Evolutionary conservation across 2,113 vertebrate genomes (phyloP).

Genomic region (Dromaius novaehollandiae): DNA sequence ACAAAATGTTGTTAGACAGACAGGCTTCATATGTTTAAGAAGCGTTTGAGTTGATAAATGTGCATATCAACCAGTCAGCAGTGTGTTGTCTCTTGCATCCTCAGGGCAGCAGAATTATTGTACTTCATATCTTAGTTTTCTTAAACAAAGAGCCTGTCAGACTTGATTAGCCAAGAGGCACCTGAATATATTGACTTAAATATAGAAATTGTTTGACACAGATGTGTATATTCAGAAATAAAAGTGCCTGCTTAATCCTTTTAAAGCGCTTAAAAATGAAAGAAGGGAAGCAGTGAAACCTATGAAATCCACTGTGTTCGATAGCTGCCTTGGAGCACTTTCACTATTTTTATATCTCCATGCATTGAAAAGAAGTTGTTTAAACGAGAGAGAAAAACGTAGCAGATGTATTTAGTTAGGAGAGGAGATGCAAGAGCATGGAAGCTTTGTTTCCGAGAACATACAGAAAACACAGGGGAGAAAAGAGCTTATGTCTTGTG

Average conservation of each 20-base stretch:
- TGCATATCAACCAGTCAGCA: conserved; percentile 37
- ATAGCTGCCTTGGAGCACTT: conserved; percentile 25
- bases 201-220: conserved; percentile 29
- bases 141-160: conserved; percentile 62
- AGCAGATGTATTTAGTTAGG: not conserved
- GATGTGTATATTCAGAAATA: conserved; percentile 6
- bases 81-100: conserved; percentile 24
- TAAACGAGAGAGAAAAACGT: not conserved
- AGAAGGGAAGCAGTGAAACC: not conserved
- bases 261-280: conserved; percentile 5
- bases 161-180: conserved; percentile 54
- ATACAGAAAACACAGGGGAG: not conserved
- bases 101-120: conserved; percentile 33
- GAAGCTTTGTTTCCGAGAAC: not conserved
- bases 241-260: conserved; percentile 42
- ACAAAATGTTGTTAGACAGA: conserved; percentile 19
- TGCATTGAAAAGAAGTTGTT: conserved; percentile 12
- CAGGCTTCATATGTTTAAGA: not conserved
- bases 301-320: not conserved
- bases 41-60: conserved; percentile 26
- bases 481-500: not conserved
- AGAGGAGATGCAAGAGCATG: not conserved
- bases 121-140: conserved; percentile 24
- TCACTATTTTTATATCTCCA: conserved; percentile 10
- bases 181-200: conserved; percentile 52